Conservation (phyloP, 2,797 vertebrate species). For the Pangasius djambal region DNA sequence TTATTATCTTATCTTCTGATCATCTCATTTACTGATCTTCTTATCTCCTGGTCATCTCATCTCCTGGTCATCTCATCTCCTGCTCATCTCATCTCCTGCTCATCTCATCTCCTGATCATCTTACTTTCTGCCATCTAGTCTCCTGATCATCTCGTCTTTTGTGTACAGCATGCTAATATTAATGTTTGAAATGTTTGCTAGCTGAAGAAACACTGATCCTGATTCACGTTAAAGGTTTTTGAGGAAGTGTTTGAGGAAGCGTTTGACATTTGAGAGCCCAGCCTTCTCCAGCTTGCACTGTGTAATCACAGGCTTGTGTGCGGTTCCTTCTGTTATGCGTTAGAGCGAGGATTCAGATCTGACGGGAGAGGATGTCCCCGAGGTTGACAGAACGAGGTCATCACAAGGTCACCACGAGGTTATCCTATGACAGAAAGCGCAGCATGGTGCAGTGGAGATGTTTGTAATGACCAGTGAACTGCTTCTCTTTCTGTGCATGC, state of each 20-base stretch:
- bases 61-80: neutral
- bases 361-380: neutral
- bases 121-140: neutral
- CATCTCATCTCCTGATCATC: neutral
- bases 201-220: neutral
- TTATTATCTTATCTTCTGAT: neutral
- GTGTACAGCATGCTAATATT: neutral
- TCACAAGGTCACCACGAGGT: neutral
- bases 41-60: neutral
- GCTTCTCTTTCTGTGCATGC: neutral
- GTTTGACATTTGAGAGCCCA: neutral
- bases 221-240: neutral
- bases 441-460: neutral
- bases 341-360: neutral
- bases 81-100: neutral
- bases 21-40: neutral
- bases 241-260: neutral
- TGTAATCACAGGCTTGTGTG: neutral
- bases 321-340: neutral
- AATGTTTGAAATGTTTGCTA: neutral
- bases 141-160: neutral
- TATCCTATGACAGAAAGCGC: neutral
- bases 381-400: neutral
- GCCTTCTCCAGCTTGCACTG: neutral
- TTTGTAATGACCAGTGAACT: neutral